phyloP scores from a whole-genome alignment of 2,113 vertebrate species.

The Hoplias malabaricus region DNA sequence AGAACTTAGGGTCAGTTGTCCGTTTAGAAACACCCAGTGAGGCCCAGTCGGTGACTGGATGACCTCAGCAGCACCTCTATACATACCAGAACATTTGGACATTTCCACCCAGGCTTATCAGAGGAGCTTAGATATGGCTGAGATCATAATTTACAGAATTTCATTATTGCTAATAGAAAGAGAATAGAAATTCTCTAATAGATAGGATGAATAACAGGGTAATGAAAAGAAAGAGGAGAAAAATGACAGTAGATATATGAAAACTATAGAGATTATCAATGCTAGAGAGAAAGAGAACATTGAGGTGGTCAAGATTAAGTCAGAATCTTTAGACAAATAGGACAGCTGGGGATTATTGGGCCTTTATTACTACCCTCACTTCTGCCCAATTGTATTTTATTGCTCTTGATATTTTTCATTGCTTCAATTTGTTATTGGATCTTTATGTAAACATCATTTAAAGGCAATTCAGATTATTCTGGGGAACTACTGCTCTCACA shows the following conservation, averaged over 20 bases:
- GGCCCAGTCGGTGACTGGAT: slow-evolving; percentile 18
- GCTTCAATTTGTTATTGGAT: too few species aligned
- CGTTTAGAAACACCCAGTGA: slow-evolving; percentile 5
- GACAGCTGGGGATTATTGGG: too few species aligned
- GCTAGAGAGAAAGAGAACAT: not conserved
- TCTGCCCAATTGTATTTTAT: too few species aligned
- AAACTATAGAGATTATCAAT: not conserved
- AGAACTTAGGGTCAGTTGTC: not conserved
- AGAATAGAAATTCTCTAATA: not conserved
- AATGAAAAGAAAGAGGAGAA: not conserved
- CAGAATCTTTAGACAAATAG: not conserved
- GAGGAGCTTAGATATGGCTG: not conserved
- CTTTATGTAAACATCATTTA: too few species aligned
- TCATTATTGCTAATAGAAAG: not conserved
- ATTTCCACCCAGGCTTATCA: slow-evolving; percentile 6
- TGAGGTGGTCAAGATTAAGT: slow-evolving; percentile 17
- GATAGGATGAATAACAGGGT: not conserved
- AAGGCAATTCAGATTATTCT: too few species aligned
- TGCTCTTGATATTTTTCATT: too few species aligned
- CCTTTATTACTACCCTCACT: too few species aligned
- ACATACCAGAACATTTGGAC: not conserved
- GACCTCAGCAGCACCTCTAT: slow-evolving; percentile 12
- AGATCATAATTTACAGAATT: slow-evolving; percentile 5
- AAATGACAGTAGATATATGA: not conserved
- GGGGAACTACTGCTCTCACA: too few species aligned